phyloP scores from a whole-genome alignment of 2,113 vertebrate species.

The Pseudorasbora parva region DNA sequence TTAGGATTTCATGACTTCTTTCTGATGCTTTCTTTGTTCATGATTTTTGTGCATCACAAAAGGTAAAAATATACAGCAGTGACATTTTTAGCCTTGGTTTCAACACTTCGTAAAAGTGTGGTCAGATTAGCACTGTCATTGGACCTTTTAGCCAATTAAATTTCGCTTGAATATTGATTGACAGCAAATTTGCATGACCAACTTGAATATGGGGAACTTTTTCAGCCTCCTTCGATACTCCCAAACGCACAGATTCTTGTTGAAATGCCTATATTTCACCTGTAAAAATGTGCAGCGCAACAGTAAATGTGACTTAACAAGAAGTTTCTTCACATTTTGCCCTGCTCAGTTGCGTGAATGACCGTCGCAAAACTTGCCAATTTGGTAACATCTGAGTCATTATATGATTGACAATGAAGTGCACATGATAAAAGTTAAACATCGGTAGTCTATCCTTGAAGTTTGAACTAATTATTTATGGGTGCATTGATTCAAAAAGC shows the following conservation, averaged over 20 bases:
- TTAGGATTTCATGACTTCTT: neutral
- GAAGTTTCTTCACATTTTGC: neutral
- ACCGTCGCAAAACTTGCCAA: neutral
- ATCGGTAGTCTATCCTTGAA: neutral
- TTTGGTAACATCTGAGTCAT: neutral
- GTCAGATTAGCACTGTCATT: too few species aligned
- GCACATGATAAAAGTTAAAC: neutral
- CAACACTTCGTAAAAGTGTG: neutral
- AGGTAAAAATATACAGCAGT: neutral
- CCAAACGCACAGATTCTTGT: too few species aligned
- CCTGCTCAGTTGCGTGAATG: neutral
- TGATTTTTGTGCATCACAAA: neutral
- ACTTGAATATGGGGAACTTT: too few species aligned
- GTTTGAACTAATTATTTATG: neutral
- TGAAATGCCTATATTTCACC: too few species aligned
- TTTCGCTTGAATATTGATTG: too few species aligned
- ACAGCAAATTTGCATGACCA: too few species aligned
- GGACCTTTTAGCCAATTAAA: too few species aligned
- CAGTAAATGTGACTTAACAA: neutral
- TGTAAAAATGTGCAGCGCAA: too few species aligned
- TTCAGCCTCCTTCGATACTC: too few species aligned
- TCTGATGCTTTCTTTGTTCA: neutral
- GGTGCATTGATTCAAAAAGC: neutral
- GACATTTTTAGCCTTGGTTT: neutral
- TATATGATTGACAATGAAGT: neutral